Evolutionary conservation across 2,113 vertebrate genomes (phyloP).

Genomic region (Australoheros scitulus): DNA sequence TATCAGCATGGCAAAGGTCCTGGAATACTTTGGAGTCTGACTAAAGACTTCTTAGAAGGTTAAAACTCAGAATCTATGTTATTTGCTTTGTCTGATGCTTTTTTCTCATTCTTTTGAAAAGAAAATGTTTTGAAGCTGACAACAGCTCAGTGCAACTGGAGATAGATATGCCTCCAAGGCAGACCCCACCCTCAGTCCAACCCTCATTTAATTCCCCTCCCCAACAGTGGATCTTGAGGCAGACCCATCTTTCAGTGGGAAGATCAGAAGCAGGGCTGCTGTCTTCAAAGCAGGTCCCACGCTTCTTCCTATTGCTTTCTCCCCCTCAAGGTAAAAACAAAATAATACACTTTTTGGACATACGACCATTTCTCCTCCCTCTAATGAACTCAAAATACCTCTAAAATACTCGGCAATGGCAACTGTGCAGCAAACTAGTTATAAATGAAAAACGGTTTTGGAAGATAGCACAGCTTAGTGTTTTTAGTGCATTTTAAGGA

Average conservation of each 20-base stretch:
- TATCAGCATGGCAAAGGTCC: not conserved
- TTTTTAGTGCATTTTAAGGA: not conserved
- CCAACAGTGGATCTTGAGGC: slow-evolving; percentile 59
- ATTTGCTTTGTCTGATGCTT: not conserved
- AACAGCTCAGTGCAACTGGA: slow-evolving; percentile 66
- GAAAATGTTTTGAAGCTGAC: slow-evolving; percentile 54
- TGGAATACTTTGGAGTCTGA: not conserved
- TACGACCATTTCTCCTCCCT: not conserved
- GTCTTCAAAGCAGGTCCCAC: slow-evolving; percentile 72
- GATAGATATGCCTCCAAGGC: slow-evolving; percentile 59
- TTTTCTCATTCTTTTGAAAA: slow-evolving; percentile 44
- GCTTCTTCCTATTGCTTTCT: slow-evolving; percentile 63
- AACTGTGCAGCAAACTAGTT: not conserved
- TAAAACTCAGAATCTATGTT: not conserved
- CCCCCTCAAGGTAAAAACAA: slow-evolving; percentile 53
- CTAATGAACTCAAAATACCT: not conserved
- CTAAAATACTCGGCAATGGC: not conserved
- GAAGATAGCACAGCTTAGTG: not conserved
- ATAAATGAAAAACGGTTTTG: not conserved
- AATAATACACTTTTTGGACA: not conserved
- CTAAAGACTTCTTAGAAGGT: not conserved
- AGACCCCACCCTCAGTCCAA: slow-evolving; percentile 66
- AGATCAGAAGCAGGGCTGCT: slow-evolving; percentile 67
- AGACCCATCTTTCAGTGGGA: slow-evolving; percentile 61
- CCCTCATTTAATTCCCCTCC: slow-evolving; percentile 51